Evolutionary conservation across 2,888 invertebrate genomes (phyloP).

Genomic region (Pediacus dermestoides): DNA sequence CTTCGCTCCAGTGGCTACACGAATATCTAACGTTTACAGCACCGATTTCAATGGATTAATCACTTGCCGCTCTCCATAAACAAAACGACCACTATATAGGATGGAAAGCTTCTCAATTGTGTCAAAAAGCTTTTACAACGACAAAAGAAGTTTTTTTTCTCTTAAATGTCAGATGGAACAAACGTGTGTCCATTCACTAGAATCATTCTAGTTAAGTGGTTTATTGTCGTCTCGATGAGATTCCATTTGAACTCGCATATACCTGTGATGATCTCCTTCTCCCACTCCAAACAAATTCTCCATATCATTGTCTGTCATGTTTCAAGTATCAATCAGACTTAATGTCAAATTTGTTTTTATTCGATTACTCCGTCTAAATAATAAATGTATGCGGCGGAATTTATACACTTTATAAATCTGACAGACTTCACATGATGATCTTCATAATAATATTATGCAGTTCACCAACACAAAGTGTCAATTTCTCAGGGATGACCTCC

Average conservation of each 20-base stretch:
- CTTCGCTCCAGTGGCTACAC: constrained; percentile 33
- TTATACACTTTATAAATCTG: constrained; percentile 28
- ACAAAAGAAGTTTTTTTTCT: constrained; percentile 43
- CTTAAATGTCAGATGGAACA: constrained; percentile 45
- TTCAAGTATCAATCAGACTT: constrained; percentile 46
- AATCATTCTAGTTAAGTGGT: constrained; percentile 51
- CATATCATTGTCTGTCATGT: constrained; percentile 35
- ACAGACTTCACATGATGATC: constrained; percentile 35
- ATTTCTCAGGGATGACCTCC: too few species aligned
- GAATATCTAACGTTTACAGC: constrained; percentile 28
- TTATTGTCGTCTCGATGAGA: constrained; percentile 48
- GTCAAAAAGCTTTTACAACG: constrained; percentile 53
- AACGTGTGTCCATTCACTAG: constrained; percentile 49
- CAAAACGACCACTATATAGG: constrained; percentile 34
- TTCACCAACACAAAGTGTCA: too few species aligned
- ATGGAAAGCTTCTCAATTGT: constrained; percentile 41
- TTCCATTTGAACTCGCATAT: constrained; percentile 28
- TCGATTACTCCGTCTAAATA: constrained; percentile 36
- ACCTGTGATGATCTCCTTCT: constrained; percentile 16
- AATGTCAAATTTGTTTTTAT: constrained; percentile 45
- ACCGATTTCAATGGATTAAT: constrained; percentile 42
- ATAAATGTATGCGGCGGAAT: constrained; percentile 4
- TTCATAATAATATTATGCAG: too few species aligned
- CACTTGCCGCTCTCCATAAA: constrained; percentile 38
- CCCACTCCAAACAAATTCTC: constrained; percentile 22